Conservation (phyloP, 2,113 vertebrate species). For the Mellivora capensis region DNA sequence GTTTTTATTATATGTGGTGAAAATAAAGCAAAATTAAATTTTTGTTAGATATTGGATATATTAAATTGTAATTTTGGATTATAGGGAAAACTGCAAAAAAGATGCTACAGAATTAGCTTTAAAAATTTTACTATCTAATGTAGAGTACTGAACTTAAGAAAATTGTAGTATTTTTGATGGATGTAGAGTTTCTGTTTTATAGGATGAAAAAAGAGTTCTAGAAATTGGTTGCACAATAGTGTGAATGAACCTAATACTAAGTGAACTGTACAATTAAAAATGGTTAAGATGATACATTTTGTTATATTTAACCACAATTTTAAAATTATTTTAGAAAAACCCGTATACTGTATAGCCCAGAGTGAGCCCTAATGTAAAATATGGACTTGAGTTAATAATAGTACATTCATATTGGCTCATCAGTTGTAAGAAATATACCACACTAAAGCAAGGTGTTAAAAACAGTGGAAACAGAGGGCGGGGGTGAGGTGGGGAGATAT, state of each 20-base stretch:
- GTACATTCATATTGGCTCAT: not conserved
- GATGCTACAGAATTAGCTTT: not conserved
- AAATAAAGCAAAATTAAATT: slow-evolving; percentile 39
- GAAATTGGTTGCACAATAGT: not conserved
- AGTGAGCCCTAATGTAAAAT: not conserved
- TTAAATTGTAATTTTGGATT: slow-evolving; percentile 33
- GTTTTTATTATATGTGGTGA: not conserved
- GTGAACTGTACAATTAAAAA: not conserved
- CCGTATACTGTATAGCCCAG: not conserved
- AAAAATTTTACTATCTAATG: slow-evolving; percentile 15
- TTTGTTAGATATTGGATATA: not conserved
- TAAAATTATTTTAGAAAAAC: not conserved
- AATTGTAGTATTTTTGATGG: not conserved
- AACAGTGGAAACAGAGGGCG: not conserved
- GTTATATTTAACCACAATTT: not conserved
- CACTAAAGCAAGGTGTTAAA: not conserved
- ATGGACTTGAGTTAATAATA: not conserved
- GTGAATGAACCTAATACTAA: not conserved
- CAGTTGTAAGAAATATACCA: not conserved
- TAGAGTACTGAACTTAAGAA: slow-evolving; percentile 23
- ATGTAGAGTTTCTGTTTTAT: not conserved
- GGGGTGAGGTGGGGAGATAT: not conserved
- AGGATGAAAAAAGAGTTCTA: not conserved
- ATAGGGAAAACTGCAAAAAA: not conserved
- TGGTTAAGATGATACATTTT: not conserved